Conservation (phyloP, 2,113 vertebrate species). For the Elgaria multicarinata region DNA sequence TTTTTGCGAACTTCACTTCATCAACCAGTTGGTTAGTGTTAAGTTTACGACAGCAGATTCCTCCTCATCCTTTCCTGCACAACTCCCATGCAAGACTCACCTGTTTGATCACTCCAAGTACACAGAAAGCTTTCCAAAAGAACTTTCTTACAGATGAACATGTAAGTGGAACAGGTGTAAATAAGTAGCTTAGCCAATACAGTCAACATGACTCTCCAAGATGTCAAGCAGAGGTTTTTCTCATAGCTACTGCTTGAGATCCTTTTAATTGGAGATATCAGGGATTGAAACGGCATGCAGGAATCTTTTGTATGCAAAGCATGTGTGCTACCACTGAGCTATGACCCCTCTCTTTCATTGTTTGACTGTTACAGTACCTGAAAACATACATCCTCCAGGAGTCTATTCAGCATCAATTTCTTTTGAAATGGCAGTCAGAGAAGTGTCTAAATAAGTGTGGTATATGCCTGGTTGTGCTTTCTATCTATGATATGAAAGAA, state of each 20-base stretch:
- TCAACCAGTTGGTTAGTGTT: no score
- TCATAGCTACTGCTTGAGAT: background rate
- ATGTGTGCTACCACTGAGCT: background rate
- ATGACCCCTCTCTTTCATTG: background rate
- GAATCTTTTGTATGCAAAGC: background rate
- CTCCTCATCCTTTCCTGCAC: no score
- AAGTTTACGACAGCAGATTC: no score
- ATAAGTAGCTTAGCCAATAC: background rate
- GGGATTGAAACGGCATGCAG: background rate
- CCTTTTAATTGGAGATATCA: background rate
- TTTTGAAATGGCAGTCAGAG: background rate
- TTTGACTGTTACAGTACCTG: background rate
- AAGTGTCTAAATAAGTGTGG: rapidly evolving
- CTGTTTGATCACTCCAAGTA: no score
- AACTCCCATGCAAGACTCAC: no score
- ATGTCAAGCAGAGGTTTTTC: background rate
- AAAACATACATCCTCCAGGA: no score
- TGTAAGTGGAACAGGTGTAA: no score
- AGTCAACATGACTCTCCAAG: background rate
- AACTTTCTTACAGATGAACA: no score
- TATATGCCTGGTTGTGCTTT: background rate
- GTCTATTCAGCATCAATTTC: background rate
- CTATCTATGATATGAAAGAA: background rate
- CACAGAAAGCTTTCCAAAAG: no score
- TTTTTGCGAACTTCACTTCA: no score